Evolutionary conservation across 2,113 vertebrate species (phyloP).

Genomic region (Ceyx melanurus): DNA sequence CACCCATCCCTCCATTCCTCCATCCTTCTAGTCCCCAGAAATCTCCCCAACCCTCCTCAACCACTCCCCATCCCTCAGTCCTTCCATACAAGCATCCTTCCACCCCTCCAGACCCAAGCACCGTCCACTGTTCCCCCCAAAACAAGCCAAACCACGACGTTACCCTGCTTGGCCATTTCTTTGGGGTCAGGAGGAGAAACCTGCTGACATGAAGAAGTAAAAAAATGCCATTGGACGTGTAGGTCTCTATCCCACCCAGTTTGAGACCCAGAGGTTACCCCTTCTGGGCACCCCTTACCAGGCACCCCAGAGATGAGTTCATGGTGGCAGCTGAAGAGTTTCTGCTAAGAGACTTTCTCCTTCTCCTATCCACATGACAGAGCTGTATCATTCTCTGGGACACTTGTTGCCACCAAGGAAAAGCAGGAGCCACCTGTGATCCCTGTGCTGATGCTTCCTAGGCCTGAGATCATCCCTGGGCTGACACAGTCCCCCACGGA

Average conservation of each 20-base stretch:
- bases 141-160: not conserved
- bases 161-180: not conserved
- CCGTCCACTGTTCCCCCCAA: not conserved
- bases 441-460: not conserved
- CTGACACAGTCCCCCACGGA: not conserved
- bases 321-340: not conserved
- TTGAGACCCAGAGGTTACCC: not conserved
- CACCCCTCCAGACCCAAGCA: not conserved
- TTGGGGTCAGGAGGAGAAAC: not conserved
- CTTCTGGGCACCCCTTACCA: not conserved
- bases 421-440: not conserved
- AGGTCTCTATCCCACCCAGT: not conserved
- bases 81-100: not conserved
- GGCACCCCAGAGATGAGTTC: not conserved
- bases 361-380: not conserved
- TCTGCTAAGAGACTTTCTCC: not conserved
- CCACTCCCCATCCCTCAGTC: not conserved
- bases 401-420: not conserved
- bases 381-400: not conserved
- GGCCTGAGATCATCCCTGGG: not conserved
- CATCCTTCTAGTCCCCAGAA: not conserved
- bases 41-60: not conserved
- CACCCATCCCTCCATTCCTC: not conserved
- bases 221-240: not conserved
- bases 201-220: not conserved